Conservation (phyloP, 2,797 vertebrate species). For the Rachycentron canadum region DNA sequence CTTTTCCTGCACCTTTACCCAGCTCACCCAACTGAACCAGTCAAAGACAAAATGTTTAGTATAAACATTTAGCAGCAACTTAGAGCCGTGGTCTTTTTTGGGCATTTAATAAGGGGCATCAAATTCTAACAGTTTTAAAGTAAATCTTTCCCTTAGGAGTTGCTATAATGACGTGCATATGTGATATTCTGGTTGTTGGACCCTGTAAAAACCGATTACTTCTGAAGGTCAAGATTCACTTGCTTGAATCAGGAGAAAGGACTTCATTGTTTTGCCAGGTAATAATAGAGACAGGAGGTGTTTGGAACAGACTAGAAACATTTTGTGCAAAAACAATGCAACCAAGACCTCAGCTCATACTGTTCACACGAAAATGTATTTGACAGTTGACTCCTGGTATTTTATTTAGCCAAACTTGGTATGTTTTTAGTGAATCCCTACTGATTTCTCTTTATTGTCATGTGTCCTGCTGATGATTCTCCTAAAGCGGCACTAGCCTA, state of each 20-base stretch:
- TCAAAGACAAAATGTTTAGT: slow-evolving; percentile 8
- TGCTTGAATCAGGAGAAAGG: background rate
- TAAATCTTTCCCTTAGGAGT: background rate
- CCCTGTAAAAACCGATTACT: background rate
- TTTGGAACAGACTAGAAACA: slow-evolving; percentile 45
- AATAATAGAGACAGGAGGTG: slow-evolving; percentile 1
- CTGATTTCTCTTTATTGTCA: background rate
- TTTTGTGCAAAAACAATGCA: slow-evolving; percentile 19
- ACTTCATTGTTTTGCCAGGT: slow-evolving; percentile 24
- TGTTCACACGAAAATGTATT: background rate
- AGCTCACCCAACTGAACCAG: slow-evolving; percentile 88
- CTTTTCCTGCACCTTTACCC: slow-evolving; percentile 90
- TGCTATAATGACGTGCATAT: background rate
- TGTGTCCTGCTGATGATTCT: background rate
- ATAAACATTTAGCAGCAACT: background rate
- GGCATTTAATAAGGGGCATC: background rate
- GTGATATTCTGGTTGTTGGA: background rate
- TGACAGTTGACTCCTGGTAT: background rate
- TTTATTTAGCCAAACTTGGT: background rate
- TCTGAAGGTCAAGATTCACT: slow-evolving; percentile 51
- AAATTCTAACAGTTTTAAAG: background rate
- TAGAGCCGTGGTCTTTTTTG: background rate
- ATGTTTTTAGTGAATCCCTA: background rate
- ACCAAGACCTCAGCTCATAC: background rate
- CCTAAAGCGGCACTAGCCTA: background rate